A percentile compares a stretch with the other conserved stretches of the same genome.
Evolutionary conservation across 2,888 invertebrate genomes (phyloP).

Genomic region (Rhagonycha lutea): DNA sequence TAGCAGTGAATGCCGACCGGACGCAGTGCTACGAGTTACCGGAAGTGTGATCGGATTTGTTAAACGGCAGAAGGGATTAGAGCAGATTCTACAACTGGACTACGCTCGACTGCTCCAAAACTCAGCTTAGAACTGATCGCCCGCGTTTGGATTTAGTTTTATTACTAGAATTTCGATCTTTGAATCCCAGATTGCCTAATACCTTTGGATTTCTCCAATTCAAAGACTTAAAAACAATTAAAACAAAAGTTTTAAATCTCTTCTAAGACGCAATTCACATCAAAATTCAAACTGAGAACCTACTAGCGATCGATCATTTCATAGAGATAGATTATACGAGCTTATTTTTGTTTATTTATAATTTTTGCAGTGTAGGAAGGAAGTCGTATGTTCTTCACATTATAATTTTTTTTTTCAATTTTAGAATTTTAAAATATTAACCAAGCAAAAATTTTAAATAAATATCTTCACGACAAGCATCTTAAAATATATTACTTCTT

Average conservation of each 20-base stretch:
- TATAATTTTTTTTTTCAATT: not conserved
- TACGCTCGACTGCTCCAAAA: constrained; percentile 40
- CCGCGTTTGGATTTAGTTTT: constrained; percentile 40
- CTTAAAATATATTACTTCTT: not conserved
- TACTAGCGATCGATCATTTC: not conserved
- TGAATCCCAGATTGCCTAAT: constrained; percentile 27
- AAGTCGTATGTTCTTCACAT: not conserved
- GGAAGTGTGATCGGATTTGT: constrained; percentile 54
- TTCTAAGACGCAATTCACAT: constrained; percentile 16
- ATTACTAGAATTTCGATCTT: constrained; percentile 32
- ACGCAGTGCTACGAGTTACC: constrained; percentile 45
- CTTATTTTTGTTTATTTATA: not conserved
- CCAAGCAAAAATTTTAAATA: not conserved
- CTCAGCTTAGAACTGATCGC: constrained; percentile 41
- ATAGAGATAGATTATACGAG: not conserved
- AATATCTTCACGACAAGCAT: not conserved
- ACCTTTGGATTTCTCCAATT: constrained; percentile 27
- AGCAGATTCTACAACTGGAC: constrained; percentile 44
- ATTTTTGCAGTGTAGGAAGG: not conserved
- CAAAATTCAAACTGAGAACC: not conserved
- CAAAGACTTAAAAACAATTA: constrained; percentile 31
- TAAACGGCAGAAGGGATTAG: constrained; percentile 52
- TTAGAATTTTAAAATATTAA: not conserved
- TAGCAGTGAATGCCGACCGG: constrained; percentile 38
- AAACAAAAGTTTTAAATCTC: constrained; percentile 29